Base-by-base conservation (phyloP, 2,888 invertebrate genomes). In the Ceramica pisi region DNA sequence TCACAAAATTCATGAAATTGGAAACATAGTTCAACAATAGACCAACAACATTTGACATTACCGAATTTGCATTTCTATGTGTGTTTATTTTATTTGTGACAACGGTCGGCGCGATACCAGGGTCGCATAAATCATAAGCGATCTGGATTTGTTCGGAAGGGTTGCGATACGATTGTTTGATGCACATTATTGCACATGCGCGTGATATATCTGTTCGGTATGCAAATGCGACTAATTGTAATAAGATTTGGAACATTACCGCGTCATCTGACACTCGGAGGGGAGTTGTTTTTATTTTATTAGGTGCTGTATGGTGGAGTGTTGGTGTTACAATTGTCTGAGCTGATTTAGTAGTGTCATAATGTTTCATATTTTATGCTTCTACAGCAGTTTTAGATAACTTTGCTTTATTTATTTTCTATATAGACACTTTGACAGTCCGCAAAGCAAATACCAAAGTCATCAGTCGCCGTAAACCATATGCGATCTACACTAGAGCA, bases 181-280 rank as follows among this genome's bases (percentile, higher is more conserved):
- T 83, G 80, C 84, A 79, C 75, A 79, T 82, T 81, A 90, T 88
- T 93, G 94, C 94, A 92, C 89, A 91, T 92, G 93, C 91, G 86
- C 74, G 75, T 93, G 94, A 95, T 94, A 91, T 92, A 95, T 94
- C 88, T 87, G 85, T 91, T 92, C 87, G 82, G 87, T 91, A 96
- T 95, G 95, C 94, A 94, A 94, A 96, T 95, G 65, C 44, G 82
- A 86, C 93, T 95, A 95, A 95, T 95, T 95, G 93, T 95, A 94
- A 94, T 92, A 90, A 94, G 93, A 95, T 95, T 93, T 92, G 83
- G 81, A 78, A 80, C 86, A 85, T 85, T 87, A 85, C 83, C 77
- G 80, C 81, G 85, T 87, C 86, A 87, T 85, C 75, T 78, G 82
- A 86, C 80, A 85, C 83, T 73, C 78, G 55, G 71, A 81, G 82